Evolutionary conservation across 2,888 invertebrate species (phyloP), one percentile per base, ranked within the genome.

Genomic region (Pycnomerus fuliginosus): DNA sequence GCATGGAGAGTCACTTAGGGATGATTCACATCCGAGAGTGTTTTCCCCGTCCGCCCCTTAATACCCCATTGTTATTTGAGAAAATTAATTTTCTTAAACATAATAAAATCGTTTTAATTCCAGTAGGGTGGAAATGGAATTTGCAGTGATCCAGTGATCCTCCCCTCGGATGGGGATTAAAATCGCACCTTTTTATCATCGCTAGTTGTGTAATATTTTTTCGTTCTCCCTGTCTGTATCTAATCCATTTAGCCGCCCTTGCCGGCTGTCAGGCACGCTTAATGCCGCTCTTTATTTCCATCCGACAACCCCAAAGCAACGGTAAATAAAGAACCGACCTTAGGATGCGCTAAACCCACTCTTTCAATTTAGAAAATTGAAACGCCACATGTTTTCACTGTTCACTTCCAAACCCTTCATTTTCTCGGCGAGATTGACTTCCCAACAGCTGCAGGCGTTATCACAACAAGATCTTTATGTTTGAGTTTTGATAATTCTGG

Each of bases 151-250:
- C 40, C 40, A 32, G n/a, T n/a, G n/a, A n/a, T n/a, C n/a, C n/a
- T n/a, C n/a, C 33, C 40, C 40, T 40, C 41, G 33, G 34, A n/a
- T 10, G 33, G 11, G 54, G 62, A 66, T 66, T 65, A 65, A 65
- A 62, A 60, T 63, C 61, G 63, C 64, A 64, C 64, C 65, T 64
- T 67, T 66, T 66, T 65, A 64, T 67, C 65, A 66, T 62, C 60
- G 58, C 56, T 53, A 61, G 62, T 62, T 60, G 65, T 61, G 66
- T 64, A 66, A 69, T 68, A 69, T 69, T 69, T 68, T 67, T 66
- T 61, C 67, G 61, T 67, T 65, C 65, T 64, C 65, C 64, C 61
- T 62, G 65, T 65, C 65, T 57, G 62, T 59, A 64, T 67, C 66
- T 67, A 66, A 67, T 66, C 67, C 65, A 66, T 66, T 67, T 67